phyloP scores from a whole-genome alignment of 2,888 invertebrate genomes.

The Pemphredon lugubris region DNA sequence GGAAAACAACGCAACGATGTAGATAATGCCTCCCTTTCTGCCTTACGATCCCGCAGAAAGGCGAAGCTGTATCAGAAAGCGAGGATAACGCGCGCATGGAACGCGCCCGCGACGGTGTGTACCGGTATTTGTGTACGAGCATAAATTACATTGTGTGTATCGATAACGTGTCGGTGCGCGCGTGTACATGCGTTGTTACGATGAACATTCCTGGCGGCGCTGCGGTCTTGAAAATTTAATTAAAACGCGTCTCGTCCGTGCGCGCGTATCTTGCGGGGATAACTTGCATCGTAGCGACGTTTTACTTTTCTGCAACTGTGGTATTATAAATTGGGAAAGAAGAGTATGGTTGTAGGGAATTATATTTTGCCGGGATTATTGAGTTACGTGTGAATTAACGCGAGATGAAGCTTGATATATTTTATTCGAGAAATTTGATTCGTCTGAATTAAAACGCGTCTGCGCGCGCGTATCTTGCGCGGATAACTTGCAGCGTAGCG shows the following conservation, averaged over 20 bases:
- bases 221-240: conserved; percentile 73
- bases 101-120: not conserved
- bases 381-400: too few relatives aligned
- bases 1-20: conserved; percentile 7
- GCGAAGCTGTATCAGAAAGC: conserved; percentile 21
- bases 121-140: conserved; percentile 14
- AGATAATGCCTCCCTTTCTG: conserved; percentile 27
- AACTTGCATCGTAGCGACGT: conserved; percentile 1
- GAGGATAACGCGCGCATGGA: not conserved
- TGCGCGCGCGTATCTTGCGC: too few relatives aligned
- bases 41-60: conserved; percentile 17
- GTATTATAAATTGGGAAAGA: conserved; percentile 18
- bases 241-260: conserved; percentile 61
- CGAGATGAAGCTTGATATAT: too few relatives aligned
- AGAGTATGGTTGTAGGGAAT: not conserved
- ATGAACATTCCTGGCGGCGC: conserved; percentile 41
- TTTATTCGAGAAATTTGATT: too few relatives aligned
- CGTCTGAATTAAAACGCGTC: too few relatives aligned
- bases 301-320: not conserved
- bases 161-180: not conserved
- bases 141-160: not conserved
- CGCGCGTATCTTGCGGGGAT: conserved; percentile 23
- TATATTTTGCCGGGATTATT: too few relatives aligned
- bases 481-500: too few relatives aligned
- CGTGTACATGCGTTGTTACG: conserved; percentile 23